Evolutionary conservation across 2,113 vertebrate species (phyloP).

Genomic region (Etia nguti): DNA sequence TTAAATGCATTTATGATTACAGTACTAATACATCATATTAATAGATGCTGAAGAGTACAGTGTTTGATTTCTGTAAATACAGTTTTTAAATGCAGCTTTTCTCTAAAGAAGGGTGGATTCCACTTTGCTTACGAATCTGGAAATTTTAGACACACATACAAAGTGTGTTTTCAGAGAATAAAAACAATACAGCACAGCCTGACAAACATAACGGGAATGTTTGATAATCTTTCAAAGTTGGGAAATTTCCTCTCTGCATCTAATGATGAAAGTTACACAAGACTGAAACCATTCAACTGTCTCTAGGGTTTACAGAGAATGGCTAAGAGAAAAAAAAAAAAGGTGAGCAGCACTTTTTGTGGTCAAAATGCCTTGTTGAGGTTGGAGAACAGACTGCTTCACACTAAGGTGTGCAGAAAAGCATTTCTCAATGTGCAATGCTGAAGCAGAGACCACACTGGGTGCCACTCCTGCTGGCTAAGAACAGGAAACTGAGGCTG

Average conservation of each 20-base stretch:
- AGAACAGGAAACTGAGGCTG: background rate
- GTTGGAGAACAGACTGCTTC: background rate
- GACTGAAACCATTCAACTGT: background rate
- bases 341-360: background rate
- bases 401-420: background rate
- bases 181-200: background rate
- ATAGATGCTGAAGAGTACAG: slow-evolving; percentile 23
- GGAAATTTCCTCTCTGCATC: background rate
- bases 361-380: background rate
- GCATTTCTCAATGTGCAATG: background rate
- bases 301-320: background rate
- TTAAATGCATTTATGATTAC: slow-evolving; percentile 35
- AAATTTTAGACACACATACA: background rate
- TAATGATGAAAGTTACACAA: background rate
- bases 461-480: background rate
- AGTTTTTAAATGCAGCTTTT: background rate
- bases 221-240: background rate
- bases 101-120: background rate
- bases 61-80: slow-evolving; percentile 8
- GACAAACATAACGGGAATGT: background rate
- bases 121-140: background rate
- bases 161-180: background rate
- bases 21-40: slow-evolving; percentile 29
- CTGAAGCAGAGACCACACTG: background rate
- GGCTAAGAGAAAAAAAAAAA: background rate